phyloP scores from a whole-genome alignment of 2,888 invertebrate species.

The Anthophora plumipes region DNA sequence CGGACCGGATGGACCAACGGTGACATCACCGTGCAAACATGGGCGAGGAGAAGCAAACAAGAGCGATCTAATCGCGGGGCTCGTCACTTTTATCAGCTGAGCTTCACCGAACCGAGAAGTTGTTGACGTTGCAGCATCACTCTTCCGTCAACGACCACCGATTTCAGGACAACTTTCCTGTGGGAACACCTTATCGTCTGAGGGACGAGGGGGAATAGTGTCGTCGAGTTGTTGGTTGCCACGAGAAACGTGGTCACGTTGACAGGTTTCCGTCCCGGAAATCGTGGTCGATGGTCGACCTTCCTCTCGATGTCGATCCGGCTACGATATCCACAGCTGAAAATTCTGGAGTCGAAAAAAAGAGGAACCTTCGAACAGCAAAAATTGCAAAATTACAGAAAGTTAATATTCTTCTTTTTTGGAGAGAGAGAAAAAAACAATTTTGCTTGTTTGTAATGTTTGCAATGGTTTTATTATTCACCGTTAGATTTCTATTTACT shows the following conservation, averaged over 20 bases:
- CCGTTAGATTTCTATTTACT: no score
- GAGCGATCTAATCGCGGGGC: conserved; percentile 80
- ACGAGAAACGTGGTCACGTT: conserved; percentile 35
- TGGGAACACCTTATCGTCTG: conserved; percentile 43
- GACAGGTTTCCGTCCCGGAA: conserved; percentile 57
- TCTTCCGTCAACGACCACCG: background rate
- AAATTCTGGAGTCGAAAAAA: background rate
- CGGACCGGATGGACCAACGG: conserved; percentile 82
- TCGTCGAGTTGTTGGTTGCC: conserved; percentile 7
- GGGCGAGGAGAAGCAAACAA: conserved; percentile 81
- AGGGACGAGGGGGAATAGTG: background rate
- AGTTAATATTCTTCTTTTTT: no score
- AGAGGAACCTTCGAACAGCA: no score
- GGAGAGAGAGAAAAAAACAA: no score
- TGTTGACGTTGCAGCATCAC: conserved; percentile 76
- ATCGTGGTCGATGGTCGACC: conserved; percentile 41
- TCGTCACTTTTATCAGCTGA: conserved; percentile 74
- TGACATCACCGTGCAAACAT: conserved; percentile 82
- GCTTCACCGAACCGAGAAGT: conserved; percentile 56
- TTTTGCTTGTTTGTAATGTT: no score
- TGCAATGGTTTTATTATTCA: no score
- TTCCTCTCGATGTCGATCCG: conserved; percentile 7
- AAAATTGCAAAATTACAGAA: background rate
- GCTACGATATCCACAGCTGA: conserved; percentile 22
- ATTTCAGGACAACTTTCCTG: conserved; percentile 35